These are phyloP conservation scores for Poeciliopsis gracilis DNA, from an alignment of 2,797 vertebrate species.

Conservation along the genomic window DNA sequence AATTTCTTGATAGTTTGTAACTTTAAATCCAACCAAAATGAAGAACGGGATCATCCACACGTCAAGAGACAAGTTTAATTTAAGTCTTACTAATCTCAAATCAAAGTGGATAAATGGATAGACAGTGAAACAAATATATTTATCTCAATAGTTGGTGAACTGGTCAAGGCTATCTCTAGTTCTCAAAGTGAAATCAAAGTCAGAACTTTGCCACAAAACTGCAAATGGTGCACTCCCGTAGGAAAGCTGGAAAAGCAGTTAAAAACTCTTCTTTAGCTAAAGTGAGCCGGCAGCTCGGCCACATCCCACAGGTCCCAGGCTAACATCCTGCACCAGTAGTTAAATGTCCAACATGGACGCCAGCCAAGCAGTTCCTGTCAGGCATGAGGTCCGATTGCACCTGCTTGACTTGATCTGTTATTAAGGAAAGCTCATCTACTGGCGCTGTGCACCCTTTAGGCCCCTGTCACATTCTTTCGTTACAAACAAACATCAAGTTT, in stretches of 20 bases:
- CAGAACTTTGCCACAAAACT: not conserved
- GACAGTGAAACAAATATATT: not conserved
- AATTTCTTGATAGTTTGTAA: not conserved
- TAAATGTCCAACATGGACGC: slow-evolving; percentile 30
- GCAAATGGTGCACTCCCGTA: not conserved
- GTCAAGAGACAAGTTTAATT: not conserved
- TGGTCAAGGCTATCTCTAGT: not conserved
- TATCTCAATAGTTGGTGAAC: not conserved
- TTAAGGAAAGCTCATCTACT: slow-evolving; percentile 57
- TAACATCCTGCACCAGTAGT: slow-evolving; percentile 20
- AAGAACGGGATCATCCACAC: not conserved
- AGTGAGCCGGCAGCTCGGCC: slow-evolving; percentile 18
- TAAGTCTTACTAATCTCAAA: not conserved
- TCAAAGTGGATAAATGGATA: not conserved
- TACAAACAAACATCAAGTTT: slow-evolving; percentile 49
- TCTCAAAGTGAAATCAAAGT: not conserved
- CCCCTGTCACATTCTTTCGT: slow-evolving; percentile 53
- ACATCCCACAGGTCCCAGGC: slow-evolving; percentile 11
- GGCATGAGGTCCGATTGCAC: slow-evolving; percentile 29
- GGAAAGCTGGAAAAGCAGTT: not conserved
- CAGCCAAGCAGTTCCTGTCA: slow-evolving; percentile 42
- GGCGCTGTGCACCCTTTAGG: slow-evolving; percentile 35
- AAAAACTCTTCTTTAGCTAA: slow-evolving; percentile 19
- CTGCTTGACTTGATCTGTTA: slow-evolving; percentile 53
- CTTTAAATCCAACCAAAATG: not conserved